These are phyloP conservation scores for Brachypodius melanocephalos DNA, from an alignment of 2,113 vertebrate species.

Conservation along the genomic window DNA sequence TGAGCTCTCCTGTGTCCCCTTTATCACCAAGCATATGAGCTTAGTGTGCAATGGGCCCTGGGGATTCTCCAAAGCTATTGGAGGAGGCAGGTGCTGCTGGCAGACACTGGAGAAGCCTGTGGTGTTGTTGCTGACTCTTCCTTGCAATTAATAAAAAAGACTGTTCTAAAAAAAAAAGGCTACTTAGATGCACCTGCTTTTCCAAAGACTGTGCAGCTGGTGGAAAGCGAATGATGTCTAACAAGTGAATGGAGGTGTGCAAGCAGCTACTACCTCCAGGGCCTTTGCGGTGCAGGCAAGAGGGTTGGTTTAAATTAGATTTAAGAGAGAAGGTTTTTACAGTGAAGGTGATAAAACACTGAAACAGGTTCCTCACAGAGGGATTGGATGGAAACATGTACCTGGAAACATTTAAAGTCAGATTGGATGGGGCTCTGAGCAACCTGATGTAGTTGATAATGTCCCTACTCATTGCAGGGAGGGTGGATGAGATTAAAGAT, in stretches of 20 bases:
- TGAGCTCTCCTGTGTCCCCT: not conserved
- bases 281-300: not conserved
- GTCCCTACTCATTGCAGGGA: not conserved
- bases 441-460: not conserved
- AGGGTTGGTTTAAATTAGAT: not conserved
- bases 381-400: not conserved
- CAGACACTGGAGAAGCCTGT: not conserved
- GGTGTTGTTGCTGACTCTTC: not conserved
- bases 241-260: not conserved
- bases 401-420: not conserved
- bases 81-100: not conserved
- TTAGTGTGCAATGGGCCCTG: not conserved
- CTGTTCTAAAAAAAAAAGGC: not conserved
- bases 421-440: not conserved
- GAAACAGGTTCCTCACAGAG: not conserved
- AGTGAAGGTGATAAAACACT: not conserved
- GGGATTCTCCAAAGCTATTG: not conserved
- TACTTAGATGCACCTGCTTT: not conserved
- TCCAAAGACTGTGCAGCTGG: not conserved
- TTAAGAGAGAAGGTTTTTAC: not conserved
- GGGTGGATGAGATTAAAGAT: not conserved
- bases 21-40: accelerated
- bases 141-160: not conserved
- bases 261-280: not conserved
- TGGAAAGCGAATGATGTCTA: not conserved